These are phyloP conservation scores for Antedon mediterranea DNA, from an alignment of 53 echinoderm and acorn worm species.

Conservation along the genomic window DNA sequence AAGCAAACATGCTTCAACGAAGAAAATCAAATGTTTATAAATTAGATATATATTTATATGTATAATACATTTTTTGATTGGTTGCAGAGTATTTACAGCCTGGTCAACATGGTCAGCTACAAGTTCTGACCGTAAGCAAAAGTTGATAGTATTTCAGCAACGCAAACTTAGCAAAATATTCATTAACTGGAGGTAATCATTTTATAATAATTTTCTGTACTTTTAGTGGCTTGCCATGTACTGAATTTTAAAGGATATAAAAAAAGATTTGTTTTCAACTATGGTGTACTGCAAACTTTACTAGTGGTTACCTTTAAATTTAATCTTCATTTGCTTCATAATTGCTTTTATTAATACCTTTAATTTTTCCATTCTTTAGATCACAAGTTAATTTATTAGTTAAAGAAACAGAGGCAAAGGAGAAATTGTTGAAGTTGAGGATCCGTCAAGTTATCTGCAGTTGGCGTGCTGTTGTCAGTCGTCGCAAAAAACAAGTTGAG, in stretches of 20 bases:
- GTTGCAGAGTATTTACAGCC: neutral
- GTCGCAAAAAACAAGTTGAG: neutral
- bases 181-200: neutral
- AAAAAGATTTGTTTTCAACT: too few species aligned
- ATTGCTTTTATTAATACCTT: too few species aligned
- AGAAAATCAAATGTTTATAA: too few species aligned
- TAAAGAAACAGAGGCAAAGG: neutral
- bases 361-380: neutral
- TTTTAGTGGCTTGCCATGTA: too few species aligned
- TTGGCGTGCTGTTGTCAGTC: conserved; percentile 10
- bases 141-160: neutral
- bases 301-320: too few species aligned
- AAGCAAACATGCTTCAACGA: too few species aligned
- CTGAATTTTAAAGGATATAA: too few species aligned
- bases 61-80: neutral
- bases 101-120: neutral
- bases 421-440: neutral
- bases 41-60: too few species aligned
- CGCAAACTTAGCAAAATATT: neutral
- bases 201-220: too few species aligned
- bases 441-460: conserved; percentile 8
- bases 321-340: too few species aligned
- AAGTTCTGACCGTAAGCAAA: neutral
- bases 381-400: neutral
- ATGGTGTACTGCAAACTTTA: too few species aligned